These are phyloP conservation scores for Reinhardtius hippoglossoides DNA, from an alignment of 2,113 vertebrate species.

Conservation along the genomic window DNA sequence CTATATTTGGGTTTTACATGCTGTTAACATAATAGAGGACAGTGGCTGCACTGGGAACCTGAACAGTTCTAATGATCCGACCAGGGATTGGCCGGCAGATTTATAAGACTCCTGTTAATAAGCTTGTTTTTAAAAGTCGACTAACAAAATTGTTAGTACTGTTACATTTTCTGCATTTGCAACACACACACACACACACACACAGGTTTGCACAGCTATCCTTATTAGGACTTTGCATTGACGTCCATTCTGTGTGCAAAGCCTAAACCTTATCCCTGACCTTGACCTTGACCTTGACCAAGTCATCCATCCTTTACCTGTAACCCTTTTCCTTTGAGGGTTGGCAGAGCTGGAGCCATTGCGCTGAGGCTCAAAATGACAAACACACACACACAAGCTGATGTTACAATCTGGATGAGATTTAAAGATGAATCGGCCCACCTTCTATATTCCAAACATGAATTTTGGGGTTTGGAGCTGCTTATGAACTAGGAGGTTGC, in stretches of 20 bases:
- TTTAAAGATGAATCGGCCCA: background rate
- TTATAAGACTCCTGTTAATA: slow-evolving; percentile 10
- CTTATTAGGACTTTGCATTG: no score
- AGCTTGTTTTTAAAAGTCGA: background rate
- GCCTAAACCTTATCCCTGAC: no score
- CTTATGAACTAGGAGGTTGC: background rate
- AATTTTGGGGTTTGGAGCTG: background rate
- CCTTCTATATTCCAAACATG: background rate
- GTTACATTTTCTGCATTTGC: no score
- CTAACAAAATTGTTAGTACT: background rate
- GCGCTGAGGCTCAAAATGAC: no score
- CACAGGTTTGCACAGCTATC: no score
- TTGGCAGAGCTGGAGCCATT: no score
- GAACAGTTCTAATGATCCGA: slow-evolving; percentile 23
- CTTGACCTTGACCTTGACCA: no score
- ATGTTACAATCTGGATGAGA: background rate
- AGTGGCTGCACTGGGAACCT: slow-evolving; percentile 7
- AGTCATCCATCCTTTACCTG: no score
- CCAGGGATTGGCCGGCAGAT: slow-evolving; percentile 24
- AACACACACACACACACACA: background rate
- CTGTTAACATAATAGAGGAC: slow-evolving; percentile 10
- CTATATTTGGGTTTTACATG: slow-evolving; percentile 22
- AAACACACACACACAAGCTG: background rate
- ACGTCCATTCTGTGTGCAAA: no score
- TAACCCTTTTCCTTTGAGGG: no score